These are phyloP conservation scores for Galagoides demidoff DNA, from an alignment of 2,797 vertebrate species.

Conservation along the genomic window DNA sequence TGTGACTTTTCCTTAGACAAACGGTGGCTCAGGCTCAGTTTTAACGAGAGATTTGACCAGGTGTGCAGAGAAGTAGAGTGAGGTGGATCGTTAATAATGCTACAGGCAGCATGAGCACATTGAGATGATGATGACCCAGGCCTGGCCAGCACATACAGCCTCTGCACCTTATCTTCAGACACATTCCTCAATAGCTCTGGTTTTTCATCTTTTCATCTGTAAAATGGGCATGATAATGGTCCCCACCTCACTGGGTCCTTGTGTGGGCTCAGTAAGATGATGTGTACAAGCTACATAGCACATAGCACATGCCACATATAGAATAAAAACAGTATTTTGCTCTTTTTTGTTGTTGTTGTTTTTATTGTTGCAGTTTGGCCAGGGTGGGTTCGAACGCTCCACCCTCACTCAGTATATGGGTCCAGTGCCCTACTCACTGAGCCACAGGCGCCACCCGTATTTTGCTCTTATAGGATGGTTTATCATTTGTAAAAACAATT, in stretches of 20 bases:
- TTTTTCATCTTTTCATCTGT: neutral
- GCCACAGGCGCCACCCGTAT: too few species aligned
- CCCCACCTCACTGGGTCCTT: neutral
- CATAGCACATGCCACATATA: neutral
- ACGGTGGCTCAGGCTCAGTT: neutral
- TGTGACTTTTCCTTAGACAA: neutral
- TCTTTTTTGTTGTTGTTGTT: neutral
- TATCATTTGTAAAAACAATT: neutral
- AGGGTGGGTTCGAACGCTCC: too few species aligned
- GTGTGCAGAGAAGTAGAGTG: too few species aligned
- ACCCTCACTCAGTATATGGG: too few species aligned
- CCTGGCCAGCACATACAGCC: neutral
- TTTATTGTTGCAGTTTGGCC: too few species aligned
- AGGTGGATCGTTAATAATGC: neutral
- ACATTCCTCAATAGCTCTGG: neutral
- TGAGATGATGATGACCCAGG: neutral
- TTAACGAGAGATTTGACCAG: neutral
- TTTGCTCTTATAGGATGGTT: neutral
- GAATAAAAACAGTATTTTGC: neutral
- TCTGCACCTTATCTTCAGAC: neutral
- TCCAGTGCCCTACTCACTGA: too few species aligned
- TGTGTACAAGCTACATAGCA: too few species aligned
- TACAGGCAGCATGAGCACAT: rapidly evolving
- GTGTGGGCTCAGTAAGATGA: neutral
- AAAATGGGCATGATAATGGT: neutral